A percentile compares a stretch with the other conserved stretches of the same genome.
phyloP scores from a whole-genome alignment of 1,140 invertebrate species.

The Drosophila nasuta region DNA sequence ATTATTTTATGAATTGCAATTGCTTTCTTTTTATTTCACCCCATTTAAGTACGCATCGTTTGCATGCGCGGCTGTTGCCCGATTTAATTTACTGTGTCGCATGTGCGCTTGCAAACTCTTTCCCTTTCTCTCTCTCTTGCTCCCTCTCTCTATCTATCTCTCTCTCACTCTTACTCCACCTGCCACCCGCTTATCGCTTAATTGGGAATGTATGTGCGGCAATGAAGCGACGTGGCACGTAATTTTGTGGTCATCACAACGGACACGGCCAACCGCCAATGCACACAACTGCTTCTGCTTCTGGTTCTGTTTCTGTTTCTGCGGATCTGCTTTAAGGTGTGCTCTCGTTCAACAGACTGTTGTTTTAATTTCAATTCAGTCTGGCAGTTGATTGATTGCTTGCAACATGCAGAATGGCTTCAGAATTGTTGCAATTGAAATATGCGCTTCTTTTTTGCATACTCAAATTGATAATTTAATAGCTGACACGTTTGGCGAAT shows the following conservation, averaged over 20 bases:
- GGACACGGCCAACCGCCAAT: conserved; percentile 32
- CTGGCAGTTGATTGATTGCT: conserved; percentile 22
- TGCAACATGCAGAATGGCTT: not conserved
- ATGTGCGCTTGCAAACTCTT: not conserved
- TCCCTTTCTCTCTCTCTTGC: not conserved
- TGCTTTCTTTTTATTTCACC: conserved; percentile 42
- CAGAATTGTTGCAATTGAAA: not conserved
- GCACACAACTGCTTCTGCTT: conserved; percentile 5
- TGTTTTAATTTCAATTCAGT: conserved; percentile 27
- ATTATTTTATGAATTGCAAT: conserved; percentile 82
- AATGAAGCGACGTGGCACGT: conserved; percentile 62
- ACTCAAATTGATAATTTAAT: not conserved
- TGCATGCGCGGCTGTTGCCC: conserved; percentile 60
- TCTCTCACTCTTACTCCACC: not conserved
- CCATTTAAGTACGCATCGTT: conserved; percentile 77
- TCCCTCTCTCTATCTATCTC: not conserved
- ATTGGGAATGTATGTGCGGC: conserved; percentile 52
- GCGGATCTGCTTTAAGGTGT: conserved; percentile 14
- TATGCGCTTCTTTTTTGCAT: not conserved
- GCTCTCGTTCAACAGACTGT: conserved; percentile 2
- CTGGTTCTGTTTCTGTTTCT: not conserved
- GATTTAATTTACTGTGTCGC: conserved; percentile 79
- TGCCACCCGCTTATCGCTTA: conserved; percentile 43
- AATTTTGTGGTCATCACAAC: conserved; percentile 72
- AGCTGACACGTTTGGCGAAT: not conserved